These are phyloP conservation scores for Hydroisotoma schaefferi DNA, from an alignment of 2,888 invertebrate species.

Conservation along the genomic window DNA sequence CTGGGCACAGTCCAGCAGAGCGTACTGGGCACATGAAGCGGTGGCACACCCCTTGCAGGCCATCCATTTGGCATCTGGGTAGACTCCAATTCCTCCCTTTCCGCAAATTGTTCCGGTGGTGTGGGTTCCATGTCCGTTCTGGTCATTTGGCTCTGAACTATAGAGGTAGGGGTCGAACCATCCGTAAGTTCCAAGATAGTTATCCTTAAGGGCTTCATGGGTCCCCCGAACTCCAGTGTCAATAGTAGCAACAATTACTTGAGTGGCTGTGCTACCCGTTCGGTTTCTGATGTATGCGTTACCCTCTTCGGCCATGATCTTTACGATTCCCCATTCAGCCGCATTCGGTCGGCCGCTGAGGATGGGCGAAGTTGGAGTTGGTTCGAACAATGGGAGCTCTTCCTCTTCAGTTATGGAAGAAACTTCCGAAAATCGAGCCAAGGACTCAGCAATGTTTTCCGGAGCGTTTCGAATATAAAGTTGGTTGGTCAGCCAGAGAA, in stretches of 20 bases:
- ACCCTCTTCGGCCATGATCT: slow-evolving; percentile 17
- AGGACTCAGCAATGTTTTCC: not conserved
- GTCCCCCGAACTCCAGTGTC: slow-evolving; percentile 29
- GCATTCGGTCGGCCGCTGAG: too few species aligned
- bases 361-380: too few species aligned
- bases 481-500: slow-evolving; percentile 20
- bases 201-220: slow-evolving; percentile 18
- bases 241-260: slow-evolving; percentile 21
- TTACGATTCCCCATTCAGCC: slow-evolving; percentile 23
- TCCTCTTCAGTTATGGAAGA: not conserved
- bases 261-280: not conserved
- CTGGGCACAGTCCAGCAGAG: slow-evolving; percentile 27
- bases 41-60: slow-evolving; percentile 37
- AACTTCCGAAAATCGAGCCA: slow-evolving; percentile 2
- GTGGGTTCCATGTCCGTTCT: slow-evolving; percentile 28
- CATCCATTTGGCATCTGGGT: slow-evolving; percentile 21
- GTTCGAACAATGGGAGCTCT: too few species aligned
- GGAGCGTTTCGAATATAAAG: slow-evolving; percentile 7
- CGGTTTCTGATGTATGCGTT: not conserved
- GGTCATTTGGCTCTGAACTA: slow-evolving; percentile 8
- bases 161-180: slow-evolving; percentile 19
- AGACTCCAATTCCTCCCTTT: slow-evolving; percentile 21
- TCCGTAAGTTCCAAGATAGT: slow-evolving; percentile 10
- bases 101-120: slow-evolving; percentile 23
- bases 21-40: slow-evolving; percentile 11